Conservation (phyloP, 2,797 vertebrate genomes). For the Odontamblyopus lacepedii region DNA sequence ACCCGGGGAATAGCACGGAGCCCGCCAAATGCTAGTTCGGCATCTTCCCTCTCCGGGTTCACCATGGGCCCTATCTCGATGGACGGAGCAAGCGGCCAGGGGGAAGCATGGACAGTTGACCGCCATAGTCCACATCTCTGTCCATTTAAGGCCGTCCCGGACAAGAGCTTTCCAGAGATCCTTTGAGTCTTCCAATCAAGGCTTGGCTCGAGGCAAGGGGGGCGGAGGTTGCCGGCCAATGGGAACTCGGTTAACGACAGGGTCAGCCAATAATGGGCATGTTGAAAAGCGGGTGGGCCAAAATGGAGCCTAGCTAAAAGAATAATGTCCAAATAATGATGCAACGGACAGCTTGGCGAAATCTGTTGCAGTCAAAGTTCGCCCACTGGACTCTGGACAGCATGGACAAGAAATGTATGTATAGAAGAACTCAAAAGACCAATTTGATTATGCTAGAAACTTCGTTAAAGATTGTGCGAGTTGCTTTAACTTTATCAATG, state of each 20-base stretch:
- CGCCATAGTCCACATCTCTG: slow-evolving; percentile 44
- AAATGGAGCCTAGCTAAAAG: slow-evolving; percentile 54
- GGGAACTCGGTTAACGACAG: slow-evolving; percentile 49
- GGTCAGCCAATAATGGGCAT: slow-evolving; percentile 72
- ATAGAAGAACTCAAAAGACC: slow-evolving; percentile 13
- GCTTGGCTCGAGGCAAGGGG: slow-evolving; percentile 50
- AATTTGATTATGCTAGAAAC: slow-evolving; percentile 8
- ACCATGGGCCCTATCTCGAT: slow-evolving; percentile 31
- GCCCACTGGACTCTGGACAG: slow-evolving; percentile 58
- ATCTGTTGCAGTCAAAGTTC: slow-evolving; percentile 75
- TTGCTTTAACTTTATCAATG: slow-evolving; percentile 16
- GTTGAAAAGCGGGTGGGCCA: slow-evolving; percentile 65
- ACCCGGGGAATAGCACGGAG: slow-evolving; percentile 55
- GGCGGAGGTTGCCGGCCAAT: slow-evolving; percentile 64
- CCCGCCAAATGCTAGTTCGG: slow-evolving; percentile 58
- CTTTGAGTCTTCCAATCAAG: slow-evolving; percentile 60
- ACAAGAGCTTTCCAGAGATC: slow-evolving; percentile 57
- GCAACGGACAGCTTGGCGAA: slow-evolving; percentile 76
- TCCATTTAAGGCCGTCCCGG: slow-evolving; percentile 58
- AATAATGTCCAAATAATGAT: slow-evolving; percentile 68
- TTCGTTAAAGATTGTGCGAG: slow-evolving; percentile 18
- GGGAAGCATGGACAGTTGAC: slow-evolving; percentile 37
- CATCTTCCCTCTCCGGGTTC: slow-evolving; percentile 39
- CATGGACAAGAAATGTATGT: slow-evolving; percentile 32
- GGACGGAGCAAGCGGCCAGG: slow-evolving; percentile 44